Conservation (phyloP, 2,888 invertebrate genomes). For the Ennomos quercinarius region DNA sequence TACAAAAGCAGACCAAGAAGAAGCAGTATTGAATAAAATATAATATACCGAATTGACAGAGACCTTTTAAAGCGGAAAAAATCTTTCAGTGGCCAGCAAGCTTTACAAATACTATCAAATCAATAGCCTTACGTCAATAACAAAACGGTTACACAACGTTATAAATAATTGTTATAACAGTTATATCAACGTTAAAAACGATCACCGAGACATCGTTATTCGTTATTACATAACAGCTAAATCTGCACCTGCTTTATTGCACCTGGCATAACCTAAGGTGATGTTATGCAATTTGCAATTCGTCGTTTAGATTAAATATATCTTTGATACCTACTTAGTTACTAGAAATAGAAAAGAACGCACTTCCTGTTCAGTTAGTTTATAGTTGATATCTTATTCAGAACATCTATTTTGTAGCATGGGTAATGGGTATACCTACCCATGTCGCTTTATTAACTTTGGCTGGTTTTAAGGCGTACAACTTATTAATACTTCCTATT, state of each 20-base stretch:
- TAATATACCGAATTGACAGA: too few relatives aligned
- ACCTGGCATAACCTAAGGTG: conserved; percentile 26
- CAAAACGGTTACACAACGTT: conserved; percentile 32
- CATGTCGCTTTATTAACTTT: too few relatives aligned
- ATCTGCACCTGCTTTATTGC: conserved; percentile 37
- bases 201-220: conserved; percentile 27
- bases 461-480: too few relatives aligned
- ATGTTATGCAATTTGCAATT: conserved; percentile 33
- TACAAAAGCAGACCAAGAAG: too few relatives aligned
- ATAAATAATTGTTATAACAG: conserved; percentile 28
- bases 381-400: background rate
- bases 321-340: conserved; percentile 1
- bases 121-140: conserved; percentile 18
- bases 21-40: too few relatives aligned
- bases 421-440: too few relatives aligned
- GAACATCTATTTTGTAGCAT: too few relatives aligned
- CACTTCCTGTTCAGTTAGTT: conserved; percentile 22
- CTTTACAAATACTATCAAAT: conserved; percentile 13
- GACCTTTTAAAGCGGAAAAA: background rate
- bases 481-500: too few relatives aligned
- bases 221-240: conserved; percentile 26
- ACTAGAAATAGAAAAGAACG: conserved; percentile 14
- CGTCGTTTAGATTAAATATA: conserved; percentile 15
- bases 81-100: background rate
- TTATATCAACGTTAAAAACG: conserved; percentile 23